A percentile compares a stretch with the other conserved stretches of the same genome.
phyloP scores from a whole-genome alignment of 2,113 vertebrate genomes.

The Peromyscus polionotus region DNA sequence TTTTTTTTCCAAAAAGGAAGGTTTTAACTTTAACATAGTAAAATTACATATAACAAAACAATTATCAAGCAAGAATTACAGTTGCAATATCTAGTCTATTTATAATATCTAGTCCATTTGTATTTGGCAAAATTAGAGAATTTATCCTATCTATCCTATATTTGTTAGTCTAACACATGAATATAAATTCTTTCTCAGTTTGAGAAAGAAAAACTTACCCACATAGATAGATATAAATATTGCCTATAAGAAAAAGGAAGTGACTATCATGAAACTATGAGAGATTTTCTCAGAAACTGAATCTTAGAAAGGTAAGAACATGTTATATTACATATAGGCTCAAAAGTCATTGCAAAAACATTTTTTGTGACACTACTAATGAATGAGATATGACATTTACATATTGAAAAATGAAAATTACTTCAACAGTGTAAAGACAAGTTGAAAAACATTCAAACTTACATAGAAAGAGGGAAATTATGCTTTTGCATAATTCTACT shows the following conservation, averaged over 20 bases:
- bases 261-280: neutral
- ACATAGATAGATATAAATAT: neutral
- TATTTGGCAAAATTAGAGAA: too few species aligned
- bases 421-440: neutral
- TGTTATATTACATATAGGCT: neutral
- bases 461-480: neutral
- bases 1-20: too few species aligned
- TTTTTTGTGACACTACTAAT: neutral
- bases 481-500: neutral
- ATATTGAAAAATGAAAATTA: constrained; percentile 13
- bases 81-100: too few species aligned
- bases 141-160: too few species aligned
- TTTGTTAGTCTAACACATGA: too few species aligned
- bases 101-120: too few species aligned
- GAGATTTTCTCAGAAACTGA: neutral
- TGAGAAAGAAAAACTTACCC: neutral
- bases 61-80: too few species aligned
- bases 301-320: constrained; percentile 6
- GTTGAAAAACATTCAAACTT: neutral
- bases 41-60: too few species aligned
- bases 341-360: neutral
- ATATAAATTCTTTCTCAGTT: neutral
- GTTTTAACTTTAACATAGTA: too few species aligned
- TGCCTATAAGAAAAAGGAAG: neutral
- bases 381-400: constrained; percentile 11